These are phyloP conservation scores for Cosmopolites sordidus DNA, from an alignment of 2,888 invertebrate species.

Conservation along the genomic window DNA sequence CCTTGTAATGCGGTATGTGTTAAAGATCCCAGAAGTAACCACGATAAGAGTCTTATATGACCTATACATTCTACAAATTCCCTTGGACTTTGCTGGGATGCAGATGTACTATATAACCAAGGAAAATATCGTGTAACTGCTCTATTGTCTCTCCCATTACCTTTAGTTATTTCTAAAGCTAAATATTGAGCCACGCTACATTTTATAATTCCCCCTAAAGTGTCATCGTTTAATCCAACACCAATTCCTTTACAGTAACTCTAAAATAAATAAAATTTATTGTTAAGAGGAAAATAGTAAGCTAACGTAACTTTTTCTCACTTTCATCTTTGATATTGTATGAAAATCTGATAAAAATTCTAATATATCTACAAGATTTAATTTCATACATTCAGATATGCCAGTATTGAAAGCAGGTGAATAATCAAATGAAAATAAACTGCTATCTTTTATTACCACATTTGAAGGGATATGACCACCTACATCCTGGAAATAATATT, in stretches of 20 bases:
- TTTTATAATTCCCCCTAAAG: constrained; percentile 92
- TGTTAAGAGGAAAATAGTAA: not conserved
- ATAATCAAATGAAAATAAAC: constrained; percentile 45
- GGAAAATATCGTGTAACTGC: constrained; percentile 79
- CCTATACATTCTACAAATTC: constrained; percentile 94
- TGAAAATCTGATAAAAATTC: constrained; percentile 96
- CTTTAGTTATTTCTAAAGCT: constrained; percentile 89
- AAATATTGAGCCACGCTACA: constrained; percentile 91
- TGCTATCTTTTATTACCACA: constrained; percentile 59
- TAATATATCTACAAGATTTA: constrained; percentile 86
- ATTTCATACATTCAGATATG: constrained; percentile 90
- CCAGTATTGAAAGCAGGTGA: constrained; percentile 68
- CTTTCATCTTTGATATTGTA: constrained; percentile 94
- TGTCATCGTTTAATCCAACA: constrained; percentile 84
- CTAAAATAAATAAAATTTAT: constrained; percentile 45
- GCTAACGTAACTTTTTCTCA: constrained; percentile 41
- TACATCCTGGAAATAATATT: constrained; percentile 57
- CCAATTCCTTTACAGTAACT: constrained; percentile 65
- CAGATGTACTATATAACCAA: constrained; percentile 81
- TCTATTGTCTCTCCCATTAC: constrained; percentile 78
- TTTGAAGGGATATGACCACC: constrained; percentile 83
- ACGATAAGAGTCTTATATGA: constrained; percentile 90
- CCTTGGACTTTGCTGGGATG: constrained; percentile 80
- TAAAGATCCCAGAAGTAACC: constrained; percentile 94
- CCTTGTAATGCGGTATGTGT: constrained; percentile 75